These are phyloP conservation scores for Microchirus variegatus DNA, from an alignment of 2,797 vertebrate species.

Conservation along the genomic window DNA sequence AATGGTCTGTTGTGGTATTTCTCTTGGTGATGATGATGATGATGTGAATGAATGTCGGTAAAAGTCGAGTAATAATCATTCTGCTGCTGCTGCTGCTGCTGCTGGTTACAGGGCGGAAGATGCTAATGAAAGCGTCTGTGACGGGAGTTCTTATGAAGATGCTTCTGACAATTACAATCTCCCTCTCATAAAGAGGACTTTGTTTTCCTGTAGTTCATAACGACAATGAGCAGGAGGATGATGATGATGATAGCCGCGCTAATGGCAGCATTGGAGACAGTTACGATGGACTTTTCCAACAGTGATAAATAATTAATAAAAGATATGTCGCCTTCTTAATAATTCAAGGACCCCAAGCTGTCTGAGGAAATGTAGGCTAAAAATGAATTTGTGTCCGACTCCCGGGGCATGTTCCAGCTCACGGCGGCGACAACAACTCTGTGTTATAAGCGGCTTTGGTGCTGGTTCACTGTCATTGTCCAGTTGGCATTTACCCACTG, in stretches of 20 bases:
- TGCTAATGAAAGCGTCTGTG: neutral
- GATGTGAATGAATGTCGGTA: too few species aligned
- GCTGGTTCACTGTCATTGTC: conserved; percentile 1
- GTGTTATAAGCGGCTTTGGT: conserved; percentile 40
- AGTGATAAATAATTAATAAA: conserved; percentile 63
- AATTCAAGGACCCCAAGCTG: conserved; percentile 68
- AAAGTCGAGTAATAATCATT: too few species aligned
- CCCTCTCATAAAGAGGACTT: too few species aligned
- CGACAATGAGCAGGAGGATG: neutral
- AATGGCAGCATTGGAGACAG: neutral
- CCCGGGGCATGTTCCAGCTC: conserved; percentile 21
- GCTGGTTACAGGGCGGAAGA: too few species aligned
- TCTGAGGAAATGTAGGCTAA: conserved; percentile 44
- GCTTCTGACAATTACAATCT: too few species aligned
- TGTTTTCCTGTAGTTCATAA: too few species aligned
- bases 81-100: too few species aligned
- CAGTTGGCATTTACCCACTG: conserved; percentile 3
- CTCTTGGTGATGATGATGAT: neutral
- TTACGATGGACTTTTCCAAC: conserved; percentile 29
- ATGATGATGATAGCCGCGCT: too few species aligned
- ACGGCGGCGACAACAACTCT: conserved; percentile 28
- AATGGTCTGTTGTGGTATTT: neutral
- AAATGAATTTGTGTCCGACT: conserved; percentile 44
- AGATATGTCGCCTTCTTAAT: conserved; percentile 63
- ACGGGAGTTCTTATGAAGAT: neutral